Base-by-base conservation (phyloP, 2,113 vertebrate species). In the Coturnix japonica region DNA sequence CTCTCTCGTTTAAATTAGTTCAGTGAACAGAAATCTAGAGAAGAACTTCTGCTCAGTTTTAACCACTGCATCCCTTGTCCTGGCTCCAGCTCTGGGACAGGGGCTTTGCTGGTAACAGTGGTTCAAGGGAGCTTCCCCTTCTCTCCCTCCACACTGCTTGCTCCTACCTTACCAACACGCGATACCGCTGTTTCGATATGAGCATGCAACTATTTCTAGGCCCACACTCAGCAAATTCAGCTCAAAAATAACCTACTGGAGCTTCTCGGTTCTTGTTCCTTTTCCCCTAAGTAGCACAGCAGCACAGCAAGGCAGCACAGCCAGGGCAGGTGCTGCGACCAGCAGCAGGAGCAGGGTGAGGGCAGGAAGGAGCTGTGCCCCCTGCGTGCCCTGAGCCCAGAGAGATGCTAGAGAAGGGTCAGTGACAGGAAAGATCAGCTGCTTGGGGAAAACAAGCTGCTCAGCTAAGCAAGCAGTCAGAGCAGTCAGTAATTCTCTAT, bases 381-480 rank as follows among this genome's bases (percentile, higher is more conserved):
- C 69, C 59, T 9, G 2, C 0, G 9, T 9, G 41, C 49, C 35
- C 23, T 2, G 6, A 54, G n/a, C 8, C 54, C 7, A 0, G 31
- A 51, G 16, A 75, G 30, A 31, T 31, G 60, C 30, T 26, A 11
- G 9, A 11, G 51, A 74, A 51, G 37, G 25, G 46, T 19, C 85
- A 79, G 41, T n/a, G 87, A 65, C 11, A 73, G 41, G 37, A 35
- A 64, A 76, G 11, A 83, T 43, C 33, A 51, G 4, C 39, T 80
- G 41, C 33, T 15, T 2, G 21, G 3, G 10, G 4, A n/a, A 66
- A 84, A 54, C 2, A 84, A 20, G 72, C 13, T 5, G 61, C 76
- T 70, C 33, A 12, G 13, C 59, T 33, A 49, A 73, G 54, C 30
- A 86, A 54, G 59, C 3, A 49, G 28, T 14, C n/a, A 56, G 47